Base-by-base conservation (phyloP, 2,888 invertebrate species). In the Brenthis hecate region DNA sequence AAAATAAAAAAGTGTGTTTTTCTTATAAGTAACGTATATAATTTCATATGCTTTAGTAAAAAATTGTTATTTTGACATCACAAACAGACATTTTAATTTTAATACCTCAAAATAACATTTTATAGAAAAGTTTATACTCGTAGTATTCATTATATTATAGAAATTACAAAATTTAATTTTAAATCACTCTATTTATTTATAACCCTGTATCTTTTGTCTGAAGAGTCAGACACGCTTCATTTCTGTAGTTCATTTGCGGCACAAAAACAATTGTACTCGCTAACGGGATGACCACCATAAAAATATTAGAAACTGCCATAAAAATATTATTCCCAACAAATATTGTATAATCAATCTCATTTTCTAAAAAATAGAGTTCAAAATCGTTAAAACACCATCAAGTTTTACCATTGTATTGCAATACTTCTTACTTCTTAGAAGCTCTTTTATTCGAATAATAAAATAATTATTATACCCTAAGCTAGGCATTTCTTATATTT, bases 381-480 rank as follows among this genome's bases (percentile, higher is more conserved):
- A 63, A 65, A 56, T 72, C 6, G 36, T 11, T 43, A 2, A 14
- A 14, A 6, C 19, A 1, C 14, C 6, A 16, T 53, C 43, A 4
- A 6, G 6, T 4, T 14, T 6, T 16, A 19, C 11, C 19, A 23
- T 53, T 36, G 43, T 62, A 36, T 13, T 36, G 36, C 36, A 43
- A 62, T 11, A 32, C 50, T 54, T 32, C 47, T 50, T 53, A 19
- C 64, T 72, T 70, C 84, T 73, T 72, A 78, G 81, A 81, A 82
- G 73, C 72, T 62, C 65, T 73, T 74, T 75, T 74, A 71, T 66
- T 65, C 47, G 58, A 56, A 65, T 71, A 56, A 77, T 77, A 79
- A 79, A 81, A 83, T 80, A 84, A 80, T 83, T 81, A 83, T 80
- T 79, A 81, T 76, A 76, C 72, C 70, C 74, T 64, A 69, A 74